Base-by-base conservation (phyloP, 2,797 vertebrate genomes). In the Macrochelys suwanniensis region DNA sequence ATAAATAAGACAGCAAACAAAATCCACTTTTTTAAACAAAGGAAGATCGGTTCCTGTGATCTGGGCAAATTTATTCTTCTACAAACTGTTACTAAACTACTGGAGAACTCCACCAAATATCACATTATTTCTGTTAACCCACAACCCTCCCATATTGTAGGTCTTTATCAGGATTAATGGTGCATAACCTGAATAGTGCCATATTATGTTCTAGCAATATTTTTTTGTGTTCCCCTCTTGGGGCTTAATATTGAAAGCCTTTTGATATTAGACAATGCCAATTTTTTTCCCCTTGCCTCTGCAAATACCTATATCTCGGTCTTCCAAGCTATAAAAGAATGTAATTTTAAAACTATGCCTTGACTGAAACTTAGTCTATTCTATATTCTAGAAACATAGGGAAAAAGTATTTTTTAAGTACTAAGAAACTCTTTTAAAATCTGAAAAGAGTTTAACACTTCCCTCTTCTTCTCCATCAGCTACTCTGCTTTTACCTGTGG, bases 211-310 rank as follows among this genome's bases (percentile, higher is more conserved):
- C 68, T 54, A 37, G 9, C 28, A 56, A 12, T 88, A 90, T 42
- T 61, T 81, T 25, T 47, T 10, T 59, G 28, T 89, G 3, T 13
- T 84, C 82, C 6, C 12, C 11, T 82, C 84, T 26, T 11, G 5
- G 26, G 50, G 74, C 78, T 89, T 74, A 65, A 49, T 56, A 84
- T 7, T 79, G 4, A 57, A 84, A 53, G 9, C 21, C 11, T 25
- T 76, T 74, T 80, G 3, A 85, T 89, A 89, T 76, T 1, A 11
- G 37, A 65, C 19, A 0, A 33, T 49, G 10, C 0, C 1, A 42
- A 42, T n/a, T 16, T 31, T 50, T 83, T 91, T 81, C 12, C 49
- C 7, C 56, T 23, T 57, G 25, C 42, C 74, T 54, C 81, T 51
- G 25, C 37, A n/a, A 65, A 51, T 76, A 5, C 3, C n/a, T 68